These are phyloP conservation scores for Chesias legatella DNA, from an alignment of 2,888 invertebrate species.

Conservation along the genomic window DNA sequence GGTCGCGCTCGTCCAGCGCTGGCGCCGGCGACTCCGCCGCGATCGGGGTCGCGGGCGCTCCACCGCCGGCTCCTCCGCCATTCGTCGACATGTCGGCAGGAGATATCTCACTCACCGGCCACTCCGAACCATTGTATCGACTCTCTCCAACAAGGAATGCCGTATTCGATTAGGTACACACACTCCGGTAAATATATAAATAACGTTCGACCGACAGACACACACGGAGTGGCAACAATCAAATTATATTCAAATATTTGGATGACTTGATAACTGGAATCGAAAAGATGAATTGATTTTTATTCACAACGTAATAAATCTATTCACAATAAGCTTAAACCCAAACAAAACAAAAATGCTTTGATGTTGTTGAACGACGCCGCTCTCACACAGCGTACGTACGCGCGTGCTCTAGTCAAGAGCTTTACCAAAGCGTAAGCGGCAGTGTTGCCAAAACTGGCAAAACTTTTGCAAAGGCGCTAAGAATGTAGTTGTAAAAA, in stretches of 20 bases:
- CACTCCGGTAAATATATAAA: slow-evolving; percentile 4
- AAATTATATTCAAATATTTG: too few species aligned
- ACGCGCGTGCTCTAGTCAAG: too few species aligned
- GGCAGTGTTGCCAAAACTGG: too few species aligned
- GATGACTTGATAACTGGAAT: background rate
- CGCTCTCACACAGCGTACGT: too few species aligned
- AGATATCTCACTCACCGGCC: background rate
- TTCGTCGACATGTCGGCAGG: slow-evolving; percentile 46
- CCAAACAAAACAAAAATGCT: too few species aligned
- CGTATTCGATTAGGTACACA: background rate
- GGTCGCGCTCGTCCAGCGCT: slow-evolving; percentile 88
- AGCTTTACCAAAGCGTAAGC: too few species aligned
- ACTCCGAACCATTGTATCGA: background rate
- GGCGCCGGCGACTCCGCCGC: slow-evolving; percentile 94
- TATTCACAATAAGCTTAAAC: too few species aligned
- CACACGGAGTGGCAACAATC: background rate
- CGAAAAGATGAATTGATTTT: too few species aligned
- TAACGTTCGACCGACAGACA: slow-evolving; percentile 2
- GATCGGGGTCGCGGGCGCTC: slow-evolving; percentile 68
- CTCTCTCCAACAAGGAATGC: background rate
- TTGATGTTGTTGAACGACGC: too few species aligned
- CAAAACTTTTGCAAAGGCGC: too few species aligned
- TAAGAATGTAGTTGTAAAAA: too few species aligned
- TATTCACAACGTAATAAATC: too few species aligned
- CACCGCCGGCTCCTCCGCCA: slow-evolving; percentile 90